Conservation (phyloP, 2,888 invertebrate genomes). For the Formica aserva region DNA sequence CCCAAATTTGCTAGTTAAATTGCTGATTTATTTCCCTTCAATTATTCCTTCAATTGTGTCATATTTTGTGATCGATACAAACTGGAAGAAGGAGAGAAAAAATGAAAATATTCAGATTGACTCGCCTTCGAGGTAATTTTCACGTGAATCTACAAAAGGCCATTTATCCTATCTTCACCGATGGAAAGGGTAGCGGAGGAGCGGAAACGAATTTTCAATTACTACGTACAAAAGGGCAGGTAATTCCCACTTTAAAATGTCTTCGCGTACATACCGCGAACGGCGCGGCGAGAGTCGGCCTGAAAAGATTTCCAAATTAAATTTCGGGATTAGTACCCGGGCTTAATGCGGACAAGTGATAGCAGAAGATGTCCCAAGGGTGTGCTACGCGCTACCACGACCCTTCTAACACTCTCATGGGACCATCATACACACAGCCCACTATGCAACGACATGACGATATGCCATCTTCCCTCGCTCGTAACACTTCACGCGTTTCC, state of each 20-base stretch:
- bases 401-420: slow-evolving; percentile 73
- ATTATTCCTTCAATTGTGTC: neutral
- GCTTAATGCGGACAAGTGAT: slow-evolving; percentile 84
- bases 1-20: neutral
- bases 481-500: slow-evolving; percentile 79
- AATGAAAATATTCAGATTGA: slow-evolving; percentile 43
- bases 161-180: slow-evolving; percentile 64
- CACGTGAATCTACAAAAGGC: slow-evolving; percentile 70
- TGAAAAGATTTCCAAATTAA: slow-evolving; percentile 86
- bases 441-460: slow-evolving; percentile 70
- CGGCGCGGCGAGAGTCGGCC: slow-evolving; percentile 55
- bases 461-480: slow-evolving; percentile 62
- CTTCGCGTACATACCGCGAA: slow-evolving; percentile 63
- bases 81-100: slow-evolving; percentile 36
- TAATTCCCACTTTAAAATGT: slow-evolving; percentile 84
- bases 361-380: slow-evolving; percentile 84
- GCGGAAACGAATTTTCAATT: slow-evolving; percentile 84
- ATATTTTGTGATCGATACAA: slow-evolving; percentile 42
- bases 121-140: slow-evolving; percentile 68
- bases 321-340: slow-evolving; percentile 85
- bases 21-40: neutral
- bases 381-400: slow-evolving; percentile 81
- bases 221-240: slow-evolving; percentile 81
- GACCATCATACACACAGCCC: slow-evolving; percentile 74
- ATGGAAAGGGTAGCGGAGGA: slow-evolving; percentile 35